phyloP scores from a whole-genome alignment of 2,888 invertebrate species.

The Dolichomitus sp. region DNA sequence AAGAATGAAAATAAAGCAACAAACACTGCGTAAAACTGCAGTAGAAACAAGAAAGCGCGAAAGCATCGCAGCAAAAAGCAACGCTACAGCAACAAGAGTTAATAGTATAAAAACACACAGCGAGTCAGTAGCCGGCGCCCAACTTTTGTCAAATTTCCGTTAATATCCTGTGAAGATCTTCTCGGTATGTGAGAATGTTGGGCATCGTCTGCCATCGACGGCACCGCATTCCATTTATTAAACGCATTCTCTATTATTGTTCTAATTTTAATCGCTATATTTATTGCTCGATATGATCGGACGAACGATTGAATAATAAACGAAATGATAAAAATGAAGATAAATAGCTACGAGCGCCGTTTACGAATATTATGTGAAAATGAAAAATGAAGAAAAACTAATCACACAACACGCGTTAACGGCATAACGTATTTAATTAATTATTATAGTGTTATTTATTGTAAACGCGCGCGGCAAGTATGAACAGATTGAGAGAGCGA shows the following conservation, averaged over 20 bases:
- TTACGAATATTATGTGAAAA: constrained; percentile 74
- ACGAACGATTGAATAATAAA: constrained; percentile 59
- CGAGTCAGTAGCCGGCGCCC: constrained; percentile 14
- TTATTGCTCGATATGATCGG: constrained; percentile 66
- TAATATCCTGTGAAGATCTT: neutral
- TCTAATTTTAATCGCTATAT: constrained; percentile 68
- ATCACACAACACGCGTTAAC: constrained; percentile 67
- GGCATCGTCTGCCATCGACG: constrained; percentile 34
- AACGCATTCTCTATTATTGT: constrained; percentile 66
- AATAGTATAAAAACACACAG: constrained; percentile 44
- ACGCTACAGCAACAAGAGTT: constrained; percentile 66
- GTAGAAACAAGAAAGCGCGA: constrained; percentile 40
- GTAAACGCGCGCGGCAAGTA: constrained; percentile 64
- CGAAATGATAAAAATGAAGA: constrained; percentile 45
- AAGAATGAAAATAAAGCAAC: constrained; percentile 41
- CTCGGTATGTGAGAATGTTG: neutral
- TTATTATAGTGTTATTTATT: constrained; percentile 79
- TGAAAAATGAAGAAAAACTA: constrained; percentile 63
- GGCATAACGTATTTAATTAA: constrained; percentile 75
- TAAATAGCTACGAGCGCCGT: constrained; percentile 74
- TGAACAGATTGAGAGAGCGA: constrained; percentile 75
- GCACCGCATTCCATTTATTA: constrained; percentile 65
- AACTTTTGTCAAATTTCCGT: neutral
- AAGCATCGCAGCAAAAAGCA: constrained; percentile 48
- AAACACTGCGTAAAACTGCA: constrained; percentile 45